Evolutionary conservation across 2,888 invertebrate genomes (phyloP).

Genomic region (Chorisops tibialis): DNA sequence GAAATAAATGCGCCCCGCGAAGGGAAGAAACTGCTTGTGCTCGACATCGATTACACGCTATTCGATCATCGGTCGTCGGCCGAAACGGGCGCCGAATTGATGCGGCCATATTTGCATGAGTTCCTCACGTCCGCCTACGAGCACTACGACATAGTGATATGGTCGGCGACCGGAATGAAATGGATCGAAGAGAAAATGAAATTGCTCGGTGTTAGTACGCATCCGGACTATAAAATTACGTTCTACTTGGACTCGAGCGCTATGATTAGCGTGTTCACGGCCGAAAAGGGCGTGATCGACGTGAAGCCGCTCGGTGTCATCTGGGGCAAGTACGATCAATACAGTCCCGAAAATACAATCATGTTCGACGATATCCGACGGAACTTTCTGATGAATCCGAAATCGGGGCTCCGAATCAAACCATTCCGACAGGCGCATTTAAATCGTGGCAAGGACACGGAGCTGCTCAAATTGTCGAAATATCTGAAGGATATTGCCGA

Average conservation of each 20-base stretch:
- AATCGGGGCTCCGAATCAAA: conserved; percentile 84
- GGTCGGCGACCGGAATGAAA: conserved; percentile 98
- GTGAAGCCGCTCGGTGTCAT: conserved; percentile 95
- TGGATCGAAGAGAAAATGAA: conserved; percentile 99
- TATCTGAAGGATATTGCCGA: conserved; percentile 81
- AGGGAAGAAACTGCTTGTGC: conserved; percentile 84
- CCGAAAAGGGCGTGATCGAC: conserved; percentile 87
- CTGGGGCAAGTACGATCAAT: conserved; percentile 92
- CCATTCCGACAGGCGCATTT: conserved; percentile 89
- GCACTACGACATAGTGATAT: conserved; percentile 94
- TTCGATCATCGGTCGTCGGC: conserved; percentile 94
- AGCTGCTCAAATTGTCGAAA: conserved; percentile 73
- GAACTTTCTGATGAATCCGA: conserved; percentile 97
- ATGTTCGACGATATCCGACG: conserved; percentile 96
- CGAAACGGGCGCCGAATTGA: conserved; percentile 80
- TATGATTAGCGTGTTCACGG: conserved; percentile 91
- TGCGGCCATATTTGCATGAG: conserved; percentile 94
- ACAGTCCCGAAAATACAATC: conserved; percentile 86
- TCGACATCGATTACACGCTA: conserved; percentile 95
- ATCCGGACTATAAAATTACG: conserved; percentile 84
- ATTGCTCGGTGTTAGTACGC: conserved; percentile 77
- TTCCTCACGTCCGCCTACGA: conserved; percentile 83
- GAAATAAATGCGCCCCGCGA: conserved; percentile 77
- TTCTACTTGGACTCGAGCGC: conserved; percentile 89
- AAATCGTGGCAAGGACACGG: conserved; percentile 78